phyloP scores from a whole-genome alignment of 2,113 vertebrate species.

The Paralichthys olivaceus region DNA sequence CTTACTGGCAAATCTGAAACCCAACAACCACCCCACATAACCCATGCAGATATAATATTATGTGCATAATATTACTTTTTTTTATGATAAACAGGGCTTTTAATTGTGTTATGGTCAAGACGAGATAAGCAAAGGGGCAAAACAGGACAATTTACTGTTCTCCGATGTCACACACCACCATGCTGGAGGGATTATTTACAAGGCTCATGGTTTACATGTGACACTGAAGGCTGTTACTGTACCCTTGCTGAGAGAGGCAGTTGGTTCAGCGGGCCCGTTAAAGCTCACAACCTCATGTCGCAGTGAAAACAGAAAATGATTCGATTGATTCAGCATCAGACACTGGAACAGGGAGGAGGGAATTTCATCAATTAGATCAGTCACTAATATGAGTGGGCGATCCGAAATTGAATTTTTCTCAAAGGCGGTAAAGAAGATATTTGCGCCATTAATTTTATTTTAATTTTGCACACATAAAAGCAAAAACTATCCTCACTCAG shows the following conservation, averaged over 20 bases:
- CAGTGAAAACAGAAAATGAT: slow-evolving; percentile 46
- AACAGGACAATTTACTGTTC: slow-evolving; percentile 18
- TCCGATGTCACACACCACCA: slow-evolving; percentile 24
- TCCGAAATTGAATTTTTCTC: slow-evolving; percentile 29
- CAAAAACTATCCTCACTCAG: slow-evolving; percentile 16
- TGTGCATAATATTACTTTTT: neutral
- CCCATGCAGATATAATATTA: slow-evolving; percentile 20
- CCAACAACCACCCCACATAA: too few relatives aligned
- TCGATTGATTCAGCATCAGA: slow-evolving; percentile 18
- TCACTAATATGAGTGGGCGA: slow-evolving; percentile 8
- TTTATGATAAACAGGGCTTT: slow-evolving; percentile 17
- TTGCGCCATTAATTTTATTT: slow-evolving; percentile 26
- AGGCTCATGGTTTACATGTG: slow-evolving; percentile 46
- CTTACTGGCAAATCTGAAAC: too few relatives aligned
- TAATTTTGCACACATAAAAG: slow-evolving; percentile 32
- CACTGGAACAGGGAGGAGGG: neutral
- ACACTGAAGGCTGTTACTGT: slow-evolving; percentile 58
- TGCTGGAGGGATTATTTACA: slow-evolving; percentile 39
- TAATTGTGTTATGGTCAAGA: slow-evolving; percentile 11
- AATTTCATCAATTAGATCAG: neutral
- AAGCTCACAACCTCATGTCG: slow-evolving; percentile 44
- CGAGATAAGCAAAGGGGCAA: slow-evolving; percentile 36
- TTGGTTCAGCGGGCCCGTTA: slow-evolving; percentile 60
- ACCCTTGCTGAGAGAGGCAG: slow-evolving; percentile 52
- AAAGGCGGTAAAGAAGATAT: slow-evolving; percentile 13